Evolutionary conservation across 2,797 vertebrate genomes (phyloP), one percentile per base, ranked within the genome.

Genomic region (Gastrophryne carolinensis): DNA sequence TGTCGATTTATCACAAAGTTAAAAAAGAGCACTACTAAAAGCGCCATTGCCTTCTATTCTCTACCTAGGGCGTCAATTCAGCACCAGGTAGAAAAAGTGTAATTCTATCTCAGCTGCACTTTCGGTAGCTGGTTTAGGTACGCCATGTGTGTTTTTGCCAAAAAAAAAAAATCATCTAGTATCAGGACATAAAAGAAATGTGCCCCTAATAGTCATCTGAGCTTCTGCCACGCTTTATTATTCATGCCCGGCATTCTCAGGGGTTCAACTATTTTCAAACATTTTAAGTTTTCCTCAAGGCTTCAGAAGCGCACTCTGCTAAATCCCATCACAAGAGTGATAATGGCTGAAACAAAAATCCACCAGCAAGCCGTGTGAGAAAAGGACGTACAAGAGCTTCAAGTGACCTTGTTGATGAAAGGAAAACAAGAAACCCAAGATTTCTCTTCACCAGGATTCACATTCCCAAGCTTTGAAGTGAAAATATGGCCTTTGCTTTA

Each of bases 261-360:
- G 29, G 50, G 47, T 64, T 50, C 32, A 54, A 61, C 69, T 69
- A 69, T 57, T n/a, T n/a, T 68, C 56, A 62, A n/a, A 30, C 7
- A 26, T 74, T 41, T 60, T 50, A 34, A 67, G 37, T 58, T 19
- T 56, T 75, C 37, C 72, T 58, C 19, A 47, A 75, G 62, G 60
- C 64, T 67, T 67, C 10, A 30, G 53, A 26, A 21, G 19, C 7
- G 3, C 12, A 60, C n/a, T 35, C 63, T 39, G 41, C 72, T n/a
- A 75, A 75, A 75, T 75, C 39, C 63, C 72, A 66, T 73, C 44
- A 73, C 65, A 74, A 50, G 17, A 54, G 71, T 73, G 60, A 73
- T 68, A 68, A 68, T 68, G 44, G 73, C 17, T 73, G 61, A n/a
- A 49, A 47, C 49, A 39, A 23, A 35, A 41, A 29, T 44, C 49